Conservation (phyloP, 1,140 invertebrate genomes). For the Hesperophylax magnus region DNA sequence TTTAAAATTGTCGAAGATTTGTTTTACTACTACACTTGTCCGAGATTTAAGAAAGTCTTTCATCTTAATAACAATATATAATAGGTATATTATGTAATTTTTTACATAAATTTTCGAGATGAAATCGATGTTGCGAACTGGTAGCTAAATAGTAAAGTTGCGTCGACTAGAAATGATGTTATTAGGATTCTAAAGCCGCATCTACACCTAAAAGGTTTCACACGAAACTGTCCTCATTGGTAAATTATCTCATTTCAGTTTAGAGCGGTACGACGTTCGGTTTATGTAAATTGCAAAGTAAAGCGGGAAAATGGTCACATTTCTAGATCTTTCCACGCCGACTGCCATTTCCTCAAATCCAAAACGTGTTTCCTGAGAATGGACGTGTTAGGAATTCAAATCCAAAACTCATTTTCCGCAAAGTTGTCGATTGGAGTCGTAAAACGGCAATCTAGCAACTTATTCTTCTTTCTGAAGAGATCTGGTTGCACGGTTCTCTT, state of each 20-base stretch:
- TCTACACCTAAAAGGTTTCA: neutral
- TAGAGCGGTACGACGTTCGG: neutral
- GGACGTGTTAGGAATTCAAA: constrained; percentile 1
- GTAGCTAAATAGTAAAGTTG: no score
- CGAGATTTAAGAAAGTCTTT: no score
- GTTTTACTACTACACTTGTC: no score
- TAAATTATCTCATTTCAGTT: neutral
- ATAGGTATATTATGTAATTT: no score
- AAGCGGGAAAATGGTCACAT: neutral
- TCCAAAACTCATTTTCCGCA: constrained; percentile 5
- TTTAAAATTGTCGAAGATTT: no score
- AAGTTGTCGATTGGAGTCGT: constrained; percentile 5
- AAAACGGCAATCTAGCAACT: neutral
- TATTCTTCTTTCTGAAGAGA: no score
- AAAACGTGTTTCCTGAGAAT: neutral
- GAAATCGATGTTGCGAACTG: no score
- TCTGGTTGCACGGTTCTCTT: no score
- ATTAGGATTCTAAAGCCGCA: no score
- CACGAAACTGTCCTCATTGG: neutral
- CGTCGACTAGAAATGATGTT: no score
- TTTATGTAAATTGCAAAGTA: neutral
- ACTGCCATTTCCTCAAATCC: neutral
- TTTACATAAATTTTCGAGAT: no score
- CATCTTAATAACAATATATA: no score
- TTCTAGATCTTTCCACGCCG: neutral